Base-by-base conservation (phyloP, 2,888 invertebrate species). In the Drosophila helvetica region DNA sequence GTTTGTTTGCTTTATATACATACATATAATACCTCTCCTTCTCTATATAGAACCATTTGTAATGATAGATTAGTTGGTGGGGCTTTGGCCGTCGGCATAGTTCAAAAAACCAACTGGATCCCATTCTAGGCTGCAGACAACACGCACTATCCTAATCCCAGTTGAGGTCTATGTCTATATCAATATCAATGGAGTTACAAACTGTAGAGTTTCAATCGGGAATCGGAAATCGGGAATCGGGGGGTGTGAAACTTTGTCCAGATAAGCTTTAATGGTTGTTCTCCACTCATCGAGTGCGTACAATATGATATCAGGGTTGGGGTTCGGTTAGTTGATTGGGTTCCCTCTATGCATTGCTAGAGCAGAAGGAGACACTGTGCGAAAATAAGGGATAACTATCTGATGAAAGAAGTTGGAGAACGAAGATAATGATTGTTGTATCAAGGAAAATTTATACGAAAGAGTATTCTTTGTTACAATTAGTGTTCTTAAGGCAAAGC, bases 81-180 rank as follows among this genome's bases (percentile, higher is more conserved):
- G 80, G 75, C 69, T 45, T 71, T 53, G 8, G 1, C 61, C 38
- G 75, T 54, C 83, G 83, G 83, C 78, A 78, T 66, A 79, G 73
- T 70, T 86, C 81, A 79, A 73, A 81, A 53, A 48, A 33, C 22
- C n/a, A 60, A 17, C 5, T 30, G 18, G 25, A 25, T 54, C 48
- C 38, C 51, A 52, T 73, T 85, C 22, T 8, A 30, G 15, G 45
- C 25, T 45, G 43, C 6, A 45, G 62, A 38, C 42, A 86, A 80
- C 74, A 85, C 82, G 86, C 86, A 90, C 80, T 76, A 67, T 66
- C 75, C 77, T 91, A 91, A 91, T 91, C 90, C 91, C 85, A 83
- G 88, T 91, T 91, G 90, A 91, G 91, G 89, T 90, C 80, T 88
- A 78, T 89, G 89, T 90, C 80, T 88, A 78, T 89, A 88, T 89